Evolutionary conservation across 1,140 invertebrate genomes (phyloP).

Genomic region (Centruroides vittatus): DNA sequence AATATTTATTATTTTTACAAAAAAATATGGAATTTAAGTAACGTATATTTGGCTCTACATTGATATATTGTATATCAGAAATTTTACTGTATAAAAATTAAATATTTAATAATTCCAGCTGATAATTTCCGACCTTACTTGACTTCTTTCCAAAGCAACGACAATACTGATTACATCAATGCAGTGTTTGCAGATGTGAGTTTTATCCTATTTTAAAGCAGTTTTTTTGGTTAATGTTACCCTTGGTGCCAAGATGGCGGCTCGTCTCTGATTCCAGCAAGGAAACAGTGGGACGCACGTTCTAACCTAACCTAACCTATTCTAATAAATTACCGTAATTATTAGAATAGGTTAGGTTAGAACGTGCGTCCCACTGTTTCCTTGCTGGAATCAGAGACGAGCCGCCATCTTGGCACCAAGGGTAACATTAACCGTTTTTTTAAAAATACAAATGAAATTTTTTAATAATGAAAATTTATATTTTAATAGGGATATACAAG

Average conservation of each 20-base stretch:
- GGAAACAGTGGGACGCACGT: no score
- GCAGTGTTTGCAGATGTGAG: slow-evolving; percentile 96
- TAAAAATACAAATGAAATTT: neutral
- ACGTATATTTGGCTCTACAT: neutral
- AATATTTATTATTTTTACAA: neutral
- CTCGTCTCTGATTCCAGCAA: no score
- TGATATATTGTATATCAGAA: neutral
- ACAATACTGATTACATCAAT: slow-evolving; percentile 96
- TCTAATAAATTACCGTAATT: no score
- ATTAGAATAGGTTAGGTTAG: no score
- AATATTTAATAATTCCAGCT: slow-evolving; percentile 38
- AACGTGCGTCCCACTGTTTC: no score
- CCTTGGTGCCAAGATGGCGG: no score
- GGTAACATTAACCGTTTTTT: no score
- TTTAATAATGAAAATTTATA: neutral
- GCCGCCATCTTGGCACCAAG: no score
- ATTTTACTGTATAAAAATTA: slow-evolving; percentile 2
- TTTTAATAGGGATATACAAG: slow-evolving; percentile 75
- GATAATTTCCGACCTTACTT: slow-evolving; percentile 96
- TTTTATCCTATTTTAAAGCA: slow-evolving; percentile 20
- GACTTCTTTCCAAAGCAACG: slow-evolving; percentile 88
- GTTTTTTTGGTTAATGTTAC: no score
- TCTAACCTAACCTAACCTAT: no score
- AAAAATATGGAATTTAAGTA: no score
- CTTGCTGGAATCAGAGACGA: no score